Evolutionary conservation across 1,140 invertebrate species (phyloP).

Genomic region (Drosophila hydei): DNA sequence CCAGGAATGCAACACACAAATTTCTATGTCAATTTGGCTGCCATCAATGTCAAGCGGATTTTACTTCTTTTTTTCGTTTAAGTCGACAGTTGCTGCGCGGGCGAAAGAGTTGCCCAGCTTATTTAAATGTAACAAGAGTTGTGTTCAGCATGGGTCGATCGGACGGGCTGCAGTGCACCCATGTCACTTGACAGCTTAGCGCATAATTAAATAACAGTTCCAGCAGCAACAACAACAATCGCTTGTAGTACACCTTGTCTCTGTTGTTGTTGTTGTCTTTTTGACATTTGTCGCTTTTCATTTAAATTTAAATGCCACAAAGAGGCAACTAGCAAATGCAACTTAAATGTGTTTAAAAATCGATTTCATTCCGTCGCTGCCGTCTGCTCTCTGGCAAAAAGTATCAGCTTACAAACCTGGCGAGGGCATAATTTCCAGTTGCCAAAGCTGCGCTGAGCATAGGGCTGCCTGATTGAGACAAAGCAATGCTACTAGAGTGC

Average conservation of each 20-base stretch:
- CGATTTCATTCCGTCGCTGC: constrained; percentile 49
- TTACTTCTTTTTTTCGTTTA: constrained; percentile 9
- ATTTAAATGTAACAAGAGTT: constrained; percentile 44
- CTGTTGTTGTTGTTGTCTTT: constrained; percentile 27
- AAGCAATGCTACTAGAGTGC: not conserved
- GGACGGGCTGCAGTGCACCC: constrained; percentile 50
- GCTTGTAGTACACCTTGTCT: not conserved
- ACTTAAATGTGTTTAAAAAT: constrained; percentile 58
- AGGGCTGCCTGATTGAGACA: not conserved
- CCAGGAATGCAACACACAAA: constrained; percentile 48
- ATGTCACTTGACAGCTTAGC: constrained; percentile 79
- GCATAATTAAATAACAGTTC: constrained; percentile 73
- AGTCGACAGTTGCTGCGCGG: constrained; percentile 37
- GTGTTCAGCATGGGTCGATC: not conserved
- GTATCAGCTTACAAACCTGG: constrained; percentile 55
- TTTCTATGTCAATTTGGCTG: constrained; percentile 71
- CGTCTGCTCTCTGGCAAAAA: constrained; percentile 19
- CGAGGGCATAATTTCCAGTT: constrained; percentile 19
- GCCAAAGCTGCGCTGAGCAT: not conserved
- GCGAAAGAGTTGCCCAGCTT: constrained; percentile 23
- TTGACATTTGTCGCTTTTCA: constrained; percentile 56
- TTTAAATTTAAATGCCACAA: constrained; percentile 56
- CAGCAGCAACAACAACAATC: constrained; percentile 20
- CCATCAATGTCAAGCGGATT: constrained; percentile 67
- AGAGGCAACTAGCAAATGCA: constrained; percentile 43